These are phyloP conservation scores for roundworm (Caenorhabditis elegans) DNA, from an alignment of 1,140 invertebrate species.

Conservation along the genomic window DNA sequence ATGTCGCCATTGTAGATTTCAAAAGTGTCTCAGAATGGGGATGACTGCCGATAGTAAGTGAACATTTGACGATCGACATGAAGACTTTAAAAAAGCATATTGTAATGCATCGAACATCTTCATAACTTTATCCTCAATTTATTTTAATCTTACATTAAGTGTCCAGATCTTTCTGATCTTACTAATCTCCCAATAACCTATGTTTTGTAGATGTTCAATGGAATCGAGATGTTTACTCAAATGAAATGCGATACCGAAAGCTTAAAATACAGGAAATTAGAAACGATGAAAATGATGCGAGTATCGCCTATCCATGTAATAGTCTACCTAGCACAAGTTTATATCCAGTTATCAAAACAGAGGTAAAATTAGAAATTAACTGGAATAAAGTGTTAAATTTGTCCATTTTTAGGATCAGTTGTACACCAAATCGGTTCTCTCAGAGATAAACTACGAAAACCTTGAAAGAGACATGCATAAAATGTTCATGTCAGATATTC, in stretches of 20 bases:
- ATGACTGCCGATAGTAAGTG: constrained; percentile 10
- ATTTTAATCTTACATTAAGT: too few relatives aligned
- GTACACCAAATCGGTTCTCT: not conserved
- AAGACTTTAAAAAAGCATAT: too few relatives aligned
- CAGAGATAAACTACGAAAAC: not conserved
- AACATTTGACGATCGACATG: too few relatives aligned
- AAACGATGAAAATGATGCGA: not conserved
- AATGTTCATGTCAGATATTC: not conserved
- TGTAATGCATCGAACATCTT: too few relatives aligned
- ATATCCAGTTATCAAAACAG: not conserved
- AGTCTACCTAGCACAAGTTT: not conserved
- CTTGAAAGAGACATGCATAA: not conserved
- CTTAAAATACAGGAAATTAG: not conserved
- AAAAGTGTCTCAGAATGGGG: not conserved
- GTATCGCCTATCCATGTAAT: not conserved
- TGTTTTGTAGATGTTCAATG: not conserved
- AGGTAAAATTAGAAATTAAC: not conserved
- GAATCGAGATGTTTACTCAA: constrained; percentile 8
- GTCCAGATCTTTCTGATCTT: too few relatives aligned
- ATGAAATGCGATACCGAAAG: not conserved
- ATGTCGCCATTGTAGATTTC: constrained; percentile 11
- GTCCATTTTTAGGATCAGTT: constrained; percentile 9
- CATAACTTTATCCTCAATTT: too few relatives aligned
- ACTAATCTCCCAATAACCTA: too few relatives aligned
- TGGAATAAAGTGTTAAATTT: not conserved